Conservation (phyloP, 2,888 invertebrate genomes). For the Orthosia cruda region DNA sequence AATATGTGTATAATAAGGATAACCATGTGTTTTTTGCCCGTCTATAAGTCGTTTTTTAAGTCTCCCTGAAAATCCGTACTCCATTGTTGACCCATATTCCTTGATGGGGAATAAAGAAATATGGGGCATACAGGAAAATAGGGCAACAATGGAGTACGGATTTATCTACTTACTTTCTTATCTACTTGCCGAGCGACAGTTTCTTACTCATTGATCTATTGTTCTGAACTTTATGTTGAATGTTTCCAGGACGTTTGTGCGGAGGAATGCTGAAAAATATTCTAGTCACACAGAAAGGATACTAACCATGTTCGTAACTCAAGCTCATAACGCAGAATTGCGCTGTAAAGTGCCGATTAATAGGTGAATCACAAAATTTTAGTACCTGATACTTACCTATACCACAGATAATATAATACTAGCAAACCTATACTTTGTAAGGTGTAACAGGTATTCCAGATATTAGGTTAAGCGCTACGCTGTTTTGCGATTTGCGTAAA, state of each 20-base stretch:
- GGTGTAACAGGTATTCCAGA: conserved; percentile 16
- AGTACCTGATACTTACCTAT: too few relatives aligned
- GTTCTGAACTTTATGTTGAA: conserved; percentile 25
- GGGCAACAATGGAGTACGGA: too few relatives aligned
- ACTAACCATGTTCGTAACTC: conserved; percentile 48
- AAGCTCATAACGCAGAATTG: conserved; percentile 46
- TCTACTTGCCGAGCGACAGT: conserved; percentile 12
- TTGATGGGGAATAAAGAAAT: too few relatives aligned
- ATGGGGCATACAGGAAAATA: too few relatives aligned
- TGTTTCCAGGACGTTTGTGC: conserved; percentile 3
- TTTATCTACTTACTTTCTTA: conserved; percentile 14
- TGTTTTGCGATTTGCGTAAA: conserved; percentile 4
- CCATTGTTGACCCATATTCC: conserved; percentile 12
- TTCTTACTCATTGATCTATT: conserved; percentile 36
- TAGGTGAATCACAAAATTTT: conserved; percentile 49
- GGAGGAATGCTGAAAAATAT: conserved; percentile 22
- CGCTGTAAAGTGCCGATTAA: conserved; percentile 43
- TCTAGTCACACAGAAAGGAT: conserved; percentile 39
- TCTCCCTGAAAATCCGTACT: conserved; percentile 2
- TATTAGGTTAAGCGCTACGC: conserved; percentile 14
- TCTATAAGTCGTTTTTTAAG: conserved; percentile 12
- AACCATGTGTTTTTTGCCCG: conserved; percentile 5
- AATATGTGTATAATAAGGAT: conserved; percentile 3
- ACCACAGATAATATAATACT: too few relatives aligned
- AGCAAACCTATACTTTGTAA: conserved; percentile 33